Conservation (phyloP, 2,888 invertebrate genomes). For the Caenorhabditis afra region DNA sequence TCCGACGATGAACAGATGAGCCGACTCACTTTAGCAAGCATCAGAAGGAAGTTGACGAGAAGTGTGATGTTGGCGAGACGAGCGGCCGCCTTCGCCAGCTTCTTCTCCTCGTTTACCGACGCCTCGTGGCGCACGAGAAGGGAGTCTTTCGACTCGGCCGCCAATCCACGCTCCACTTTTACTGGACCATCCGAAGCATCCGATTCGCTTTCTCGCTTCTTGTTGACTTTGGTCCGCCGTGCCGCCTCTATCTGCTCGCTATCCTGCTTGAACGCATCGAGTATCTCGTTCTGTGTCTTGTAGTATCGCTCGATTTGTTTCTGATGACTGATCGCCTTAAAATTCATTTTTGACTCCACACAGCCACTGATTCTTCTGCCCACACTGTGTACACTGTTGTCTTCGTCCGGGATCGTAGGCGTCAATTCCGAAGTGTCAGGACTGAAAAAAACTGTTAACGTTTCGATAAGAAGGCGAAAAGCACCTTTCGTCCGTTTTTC, state of each 20-base stretch:
- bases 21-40: constrained; percentile 81
- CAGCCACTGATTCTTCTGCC: background rate
- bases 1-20: no score
- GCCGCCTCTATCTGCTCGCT: constrained; percentile 71
- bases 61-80: constrained; percentile 73
- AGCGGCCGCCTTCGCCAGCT: constrained; percentile 45
- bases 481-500: no score
- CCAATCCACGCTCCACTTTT: no score
- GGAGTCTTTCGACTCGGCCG: constrained; percentile 18
- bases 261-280: constrained; percentile 75
- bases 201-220: constrained; percentile 14
- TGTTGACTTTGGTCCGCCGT: constrained; percentile 13
- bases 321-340: constrained; percentile 12
- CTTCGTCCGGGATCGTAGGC: constrained; percentile 19
- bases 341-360: background rate
- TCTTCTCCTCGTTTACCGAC: constrained; percentile 14
- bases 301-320: constrained; percentile 67
- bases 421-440: no score
- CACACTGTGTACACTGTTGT: constrained; percentile 26
- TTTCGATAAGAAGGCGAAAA: no score
- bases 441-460: no score
- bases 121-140: constrained; percentile 27
- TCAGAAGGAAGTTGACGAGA: constrained; percentile 78
- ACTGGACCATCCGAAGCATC: constrained; percentile 5
- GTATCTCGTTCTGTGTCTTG: constrained; percentile 74